Conservation (phyloP, 2,113 vertebrate genomes). For the Esox niger region DNA sequence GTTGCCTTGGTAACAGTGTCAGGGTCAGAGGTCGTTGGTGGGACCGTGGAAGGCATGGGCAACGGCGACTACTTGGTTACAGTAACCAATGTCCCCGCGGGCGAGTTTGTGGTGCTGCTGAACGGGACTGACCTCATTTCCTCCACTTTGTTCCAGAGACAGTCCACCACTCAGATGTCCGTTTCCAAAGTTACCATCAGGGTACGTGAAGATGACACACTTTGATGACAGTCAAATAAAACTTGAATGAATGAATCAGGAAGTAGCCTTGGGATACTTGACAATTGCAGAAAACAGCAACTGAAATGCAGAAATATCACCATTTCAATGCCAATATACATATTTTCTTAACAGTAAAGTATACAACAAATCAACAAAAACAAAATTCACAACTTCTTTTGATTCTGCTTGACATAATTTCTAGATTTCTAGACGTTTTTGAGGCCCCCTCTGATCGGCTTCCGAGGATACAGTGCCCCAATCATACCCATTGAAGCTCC, state of each 20-base stretch:
- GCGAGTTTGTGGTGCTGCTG: conserved; percentile 65
- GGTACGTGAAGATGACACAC: conserved; percentile 47
- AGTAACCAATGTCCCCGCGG: conserved; percentile 48
- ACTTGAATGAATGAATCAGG: neutral
- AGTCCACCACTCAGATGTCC: conserved; percentile 71
- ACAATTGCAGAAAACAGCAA: no score
- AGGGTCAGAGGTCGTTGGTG: conserved; percentile 19
- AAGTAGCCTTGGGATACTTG: neutral
- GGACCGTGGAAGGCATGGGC: conserved; percentile 49
- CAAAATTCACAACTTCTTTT: neutral
- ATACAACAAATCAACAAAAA: neutral
- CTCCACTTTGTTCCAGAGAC: conserved; percentile 63
- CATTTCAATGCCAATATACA: neutral
- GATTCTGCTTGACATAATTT: no score
- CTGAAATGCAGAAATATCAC: no score
- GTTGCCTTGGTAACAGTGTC: conserved; percentile 55
- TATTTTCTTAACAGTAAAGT: neutral
- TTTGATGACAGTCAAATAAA: neutral
- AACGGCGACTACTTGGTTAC: conserved; percentile 63
- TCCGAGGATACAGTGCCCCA: no score
- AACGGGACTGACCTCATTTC: conserved; percentile 62
- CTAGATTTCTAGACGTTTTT: no score
- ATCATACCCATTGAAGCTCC: no score
- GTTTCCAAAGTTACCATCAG: conserved; percentile 62
- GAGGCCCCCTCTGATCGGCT: no score